Base-by-base conservation (phyloP, 2,888 invertebrate species). In the Aleiodes testaceus region DNA sequence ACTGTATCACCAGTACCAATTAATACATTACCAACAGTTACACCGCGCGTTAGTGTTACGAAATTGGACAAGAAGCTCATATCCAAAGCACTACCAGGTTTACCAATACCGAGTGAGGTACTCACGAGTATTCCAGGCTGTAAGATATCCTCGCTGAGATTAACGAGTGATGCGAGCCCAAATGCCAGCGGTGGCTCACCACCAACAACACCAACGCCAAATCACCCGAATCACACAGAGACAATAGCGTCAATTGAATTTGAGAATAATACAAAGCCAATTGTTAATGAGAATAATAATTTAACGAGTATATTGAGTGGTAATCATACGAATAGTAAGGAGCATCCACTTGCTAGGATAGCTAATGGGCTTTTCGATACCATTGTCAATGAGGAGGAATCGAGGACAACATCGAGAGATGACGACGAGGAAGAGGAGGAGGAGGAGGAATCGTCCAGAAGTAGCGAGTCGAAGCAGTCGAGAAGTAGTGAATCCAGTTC, bases 61-160 rank as follows among this genome's bases (percentile, higher is more conserved):
- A 88, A 90, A 63, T 88, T 90, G 72, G 91, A 91, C 75, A 88
- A 90, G 70, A 88, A 91, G 61, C 88, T 89, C 79, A 88, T 72
- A 59, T 70, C 90, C 67, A 90, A 90, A 73, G 89, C 90, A 72
- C 88, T 90, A 87, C 90, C 90, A 85, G 89, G 79, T 61, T 76
- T 86, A 72, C 81, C 82, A 49, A 80, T 86, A 64, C 79, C 83
- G 2, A 84, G 81, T 65, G 81, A 81, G 68, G 79, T 84, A 9
- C 77, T 85, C 20, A 82, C 84, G 50, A 82, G 80, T 59, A 77
- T 86, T 64, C 81, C 84, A 18, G 77, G 79, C 30, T 79, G 81
- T 66, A 87, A 86, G 74, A 82, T 85, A 69, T 80, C 86, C 11
- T 84, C 83, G 0, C 69, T 86, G 55, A 81, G 85, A 75, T 75